Conservation (phyloP, 2,797 vertebrate species). For the Halcyon smyrnensis region DNA sequence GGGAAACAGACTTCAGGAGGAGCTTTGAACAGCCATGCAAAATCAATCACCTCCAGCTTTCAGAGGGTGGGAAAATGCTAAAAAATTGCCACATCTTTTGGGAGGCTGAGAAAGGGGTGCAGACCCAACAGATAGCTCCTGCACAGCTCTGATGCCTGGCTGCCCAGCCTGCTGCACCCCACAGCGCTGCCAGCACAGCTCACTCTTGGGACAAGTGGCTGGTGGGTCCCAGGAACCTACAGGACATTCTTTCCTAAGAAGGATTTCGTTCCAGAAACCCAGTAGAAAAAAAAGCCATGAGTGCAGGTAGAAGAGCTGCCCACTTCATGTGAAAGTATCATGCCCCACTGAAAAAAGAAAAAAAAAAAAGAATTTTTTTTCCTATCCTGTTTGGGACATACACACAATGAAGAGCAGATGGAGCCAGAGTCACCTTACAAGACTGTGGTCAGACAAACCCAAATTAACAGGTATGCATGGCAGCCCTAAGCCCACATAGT, state of each 20-base stretch:
- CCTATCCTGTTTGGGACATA: neutral
- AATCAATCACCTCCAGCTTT: neutral
- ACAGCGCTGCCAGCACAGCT: neutral
- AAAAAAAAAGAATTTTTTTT: neutral
- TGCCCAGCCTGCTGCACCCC: fast-evolving
- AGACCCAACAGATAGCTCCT: neutral
- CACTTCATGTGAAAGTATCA: neutral
- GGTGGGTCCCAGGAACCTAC: neutral
- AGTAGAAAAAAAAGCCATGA: neutral
- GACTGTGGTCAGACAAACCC: neutral
- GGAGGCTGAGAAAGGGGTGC: neutral
- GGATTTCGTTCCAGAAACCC: neutral
- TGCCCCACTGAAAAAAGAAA: neutral
- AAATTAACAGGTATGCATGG: too few species aligned
- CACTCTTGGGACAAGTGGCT: fast-evolving
- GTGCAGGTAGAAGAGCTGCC: neutral
- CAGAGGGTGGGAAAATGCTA: neutral
- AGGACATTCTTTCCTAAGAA: neutral
- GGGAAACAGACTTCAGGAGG: neutral
- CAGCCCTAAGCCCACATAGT: fast-evolving
- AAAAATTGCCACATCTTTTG: neutral
- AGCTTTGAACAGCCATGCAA: neutral
- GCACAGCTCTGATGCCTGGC: neutral
- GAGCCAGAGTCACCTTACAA: neutral
- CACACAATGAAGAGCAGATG: neutral